Percentiles rank a stretch among this genome's conserved stretches.
Evolutionary conservation across 1,140 invertebrate genomes (phyloP).

Genomic region (Lamellibrachia luymesi): DNA sequence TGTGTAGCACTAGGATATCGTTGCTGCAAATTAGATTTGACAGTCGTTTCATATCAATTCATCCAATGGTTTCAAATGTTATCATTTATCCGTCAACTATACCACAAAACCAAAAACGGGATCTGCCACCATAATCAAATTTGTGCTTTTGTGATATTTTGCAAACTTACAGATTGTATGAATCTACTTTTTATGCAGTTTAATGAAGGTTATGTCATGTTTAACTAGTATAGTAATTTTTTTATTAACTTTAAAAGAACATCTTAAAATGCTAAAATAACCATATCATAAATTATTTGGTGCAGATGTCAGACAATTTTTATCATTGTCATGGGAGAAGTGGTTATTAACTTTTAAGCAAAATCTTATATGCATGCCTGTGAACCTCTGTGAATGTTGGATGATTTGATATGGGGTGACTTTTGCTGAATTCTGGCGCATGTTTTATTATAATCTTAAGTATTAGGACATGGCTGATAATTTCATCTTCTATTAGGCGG

Average conservation of each 20-base stretch:
- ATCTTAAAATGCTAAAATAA: not conserved
- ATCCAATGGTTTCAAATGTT: not conserved
- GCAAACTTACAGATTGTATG: not conserved
- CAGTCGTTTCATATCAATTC: not conserved
- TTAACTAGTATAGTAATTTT: not conserved
- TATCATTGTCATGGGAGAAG: not conserved
- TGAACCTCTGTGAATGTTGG: not conserved
- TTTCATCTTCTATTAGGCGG: not conserved
- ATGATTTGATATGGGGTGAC: not conserved
- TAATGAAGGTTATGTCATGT: no score
- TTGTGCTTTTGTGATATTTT: conserved; percentile 25
- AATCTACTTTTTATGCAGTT: not conserved
- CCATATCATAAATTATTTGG: not conserved
- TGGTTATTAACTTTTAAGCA: not conserved
- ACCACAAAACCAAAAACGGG: not conserved
- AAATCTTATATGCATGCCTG: not conserved
- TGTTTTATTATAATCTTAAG: not conserved
- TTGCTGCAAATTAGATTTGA: not conserved
- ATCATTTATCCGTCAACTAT: not conserved
- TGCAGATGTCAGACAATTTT: no score
- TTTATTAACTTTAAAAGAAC: not conserved
- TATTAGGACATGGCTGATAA: not conserved
- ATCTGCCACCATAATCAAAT: not conserved
- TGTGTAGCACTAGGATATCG: not conserved
- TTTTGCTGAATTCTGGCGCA: not conserved